Evolutionary conservation across 2,888 invertebrate species (phyloP).

Genomic region (Rhabditoides inermis): DNA sequence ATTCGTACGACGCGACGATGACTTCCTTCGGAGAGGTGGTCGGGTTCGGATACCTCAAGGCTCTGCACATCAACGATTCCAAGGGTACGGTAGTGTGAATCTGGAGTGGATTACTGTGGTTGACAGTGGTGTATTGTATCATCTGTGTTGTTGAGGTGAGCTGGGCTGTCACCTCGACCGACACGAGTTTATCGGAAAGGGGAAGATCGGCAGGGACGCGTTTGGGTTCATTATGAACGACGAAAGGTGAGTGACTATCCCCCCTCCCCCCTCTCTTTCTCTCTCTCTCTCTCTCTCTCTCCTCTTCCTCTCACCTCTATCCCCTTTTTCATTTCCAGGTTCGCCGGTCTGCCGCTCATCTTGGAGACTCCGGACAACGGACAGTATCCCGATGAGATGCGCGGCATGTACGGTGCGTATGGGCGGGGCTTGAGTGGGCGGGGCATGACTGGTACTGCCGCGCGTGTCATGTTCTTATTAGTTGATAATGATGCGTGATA

Average conservation of each 20-base stretch:
- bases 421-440: too few species aligned
- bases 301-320: too few species aligned
- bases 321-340: conserved; percentile 14
- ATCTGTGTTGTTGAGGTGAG: conserved; percentile 44
- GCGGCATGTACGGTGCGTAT: conserved; percentile 26
- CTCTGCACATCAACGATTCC: conserved; percentile 58
- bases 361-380: conserved; percentile 55
- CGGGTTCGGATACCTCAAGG: conserved; percentile 56
- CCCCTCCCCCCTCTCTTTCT: too few species aligned
- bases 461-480: too few species aligned
- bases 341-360: conserved; percentile 55
- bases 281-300: too few species aligned
- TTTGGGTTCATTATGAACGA: conserved; percentile 55
- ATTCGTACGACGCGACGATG: conserved; percentile 53
- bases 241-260: conserved; percentile 23
- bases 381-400: conserved; percentile 34
- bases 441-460: too few species aligned
- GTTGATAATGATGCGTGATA: too few species aligned
- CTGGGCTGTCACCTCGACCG: conserved; percentile 55
- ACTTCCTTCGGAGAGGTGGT: conserved; percentile 53
- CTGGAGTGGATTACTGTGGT: not conserved
- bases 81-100: conserved; percentile 50
- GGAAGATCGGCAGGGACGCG: conserved; percentile 54
- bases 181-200: conserved; percentile 57
- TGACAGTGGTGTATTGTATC: not conserved